Conservation (phyloP, 2,113 vertebrate species). For the Oceanites oceanicus region DNA sequence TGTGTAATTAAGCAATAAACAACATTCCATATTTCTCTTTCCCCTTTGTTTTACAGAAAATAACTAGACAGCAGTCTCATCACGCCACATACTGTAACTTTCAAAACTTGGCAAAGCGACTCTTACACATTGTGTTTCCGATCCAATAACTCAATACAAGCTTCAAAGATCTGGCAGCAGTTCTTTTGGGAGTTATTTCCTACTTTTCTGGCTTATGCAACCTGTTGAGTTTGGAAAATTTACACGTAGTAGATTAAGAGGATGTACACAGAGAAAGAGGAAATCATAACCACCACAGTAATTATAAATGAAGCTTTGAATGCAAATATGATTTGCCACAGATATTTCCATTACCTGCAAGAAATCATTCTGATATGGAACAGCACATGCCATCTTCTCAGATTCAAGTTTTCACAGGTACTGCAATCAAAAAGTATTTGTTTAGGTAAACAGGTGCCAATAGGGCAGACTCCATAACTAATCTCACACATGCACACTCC, state of each 20-base stretch:
- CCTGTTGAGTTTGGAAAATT: slow-evolving; percentile 15
- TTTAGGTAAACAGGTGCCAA: background rate
- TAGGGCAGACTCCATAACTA: background rate
- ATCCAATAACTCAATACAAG: background rate
- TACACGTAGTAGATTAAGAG: slow-evolving; percentile 26
- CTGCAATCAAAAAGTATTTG: background rate
- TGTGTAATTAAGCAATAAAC: background rate
- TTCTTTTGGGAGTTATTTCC: slow-evolving; percentile 27
- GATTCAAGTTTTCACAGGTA: background rate
- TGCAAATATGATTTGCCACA: slow-evolving; percentile 41
- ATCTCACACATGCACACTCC: background rate
- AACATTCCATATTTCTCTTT: background rate
- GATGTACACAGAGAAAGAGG: background rate
- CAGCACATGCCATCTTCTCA: background rate
- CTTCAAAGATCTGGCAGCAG: slow-evolving; percentile 8
- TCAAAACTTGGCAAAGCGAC: slow-evolving; percentile 41
- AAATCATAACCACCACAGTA: slow-evolving; percentile 23
- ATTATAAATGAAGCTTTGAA: slow-evolving; percentile 44
- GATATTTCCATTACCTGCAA: slow-evolving; percentile 22
- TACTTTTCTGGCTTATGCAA: slow-evolving; percentile 41
- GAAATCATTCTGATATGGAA: background rate
- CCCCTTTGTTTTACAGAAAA: slow-evolving; percentile 15
- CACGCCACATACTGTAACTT: slow-evolving; percentile 25
- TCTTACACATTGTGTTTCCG: background rate
- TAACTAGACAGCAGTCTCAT: slow-evolving; percentile 4